These are phyloP conservation scores for Echinops telfairi DNA, from an alignment of 2,113 vertebrate genomes.

Conservation along the genomic window DNA sequence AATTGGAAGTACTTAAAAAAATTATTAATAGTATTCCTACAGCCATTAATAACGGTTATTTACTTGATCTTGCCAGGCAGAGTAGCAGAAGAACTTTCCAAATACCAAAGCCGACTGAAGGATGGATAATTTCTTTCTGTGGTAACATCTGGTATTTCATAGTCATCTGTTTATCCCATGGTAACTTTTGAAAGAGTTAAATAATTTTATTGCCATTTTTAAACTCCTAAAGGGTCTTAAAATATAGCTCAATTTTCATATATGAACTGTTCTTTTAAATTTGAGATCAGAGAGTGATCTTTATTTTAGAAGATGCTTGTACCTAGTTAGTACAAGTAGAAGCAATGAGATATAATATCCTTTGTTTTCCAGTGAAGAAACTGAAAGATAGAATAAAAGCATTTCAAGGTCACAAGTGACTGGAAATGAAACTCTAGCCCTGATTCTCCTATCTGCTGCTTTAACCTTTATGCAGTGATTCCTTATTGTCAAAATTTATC, in stretches of 20 bases:
- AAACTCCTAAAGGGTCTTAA: neutral
- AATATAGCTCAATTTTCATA: neutral
- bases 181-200: neutral
- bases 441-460: neutral
- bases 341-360: neutral
- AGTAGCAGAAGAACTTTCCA: neutral
- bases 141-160: fast-evolving
- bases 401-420: neutral
- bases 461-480: neutral
- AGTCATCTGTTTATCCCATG: neutral
- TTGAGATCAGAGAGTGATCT: fast-evolving
- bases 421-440: neutral
- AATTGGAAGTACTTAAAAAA: neutral
- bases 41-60: neutral
- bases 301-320: neutral
- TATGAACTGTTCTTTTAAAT: neutral
- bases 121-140: neutral
- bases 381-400: neutral
- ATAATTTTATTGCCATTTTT: neutral
- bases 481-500: neutral
- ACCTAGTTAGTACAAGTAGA: neutral
- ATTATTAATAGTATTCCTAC: neutral
- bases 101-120: fast-evolving
- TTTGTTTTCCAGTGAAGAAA: neutral
- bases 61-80: neutral